Evolutionary conservation across 1,140 invertebrate genomes (phyloP).

Genomic region (Drosophila funebris): DNA sequence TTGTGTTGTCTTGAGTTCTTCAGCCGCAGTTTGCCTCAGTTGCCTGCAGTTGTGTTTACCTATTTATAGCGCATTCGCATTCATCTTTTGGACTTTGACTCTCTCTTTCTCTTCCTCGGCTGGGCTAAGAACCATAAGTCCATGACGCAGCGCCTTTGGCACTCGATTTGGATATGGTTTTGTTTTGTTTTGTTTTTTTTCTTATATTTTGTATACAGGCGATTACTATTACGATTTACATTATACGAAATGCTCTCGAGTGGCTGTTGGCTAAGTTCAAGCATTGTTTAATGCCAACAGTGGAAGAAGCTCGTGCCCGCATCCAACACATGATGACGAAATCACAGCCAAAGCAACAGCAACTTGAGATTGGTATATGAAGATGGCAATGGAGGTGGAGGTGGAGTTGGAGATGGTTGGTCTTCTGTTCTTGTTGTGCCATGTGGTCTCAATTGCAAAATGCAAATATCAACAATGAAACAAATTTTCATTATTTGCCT

Average conservation of each 20-base stretch:
- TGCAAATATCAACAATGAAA: slow-evolving; percentile 78
- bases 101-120: slow-evolving; percentile 9
- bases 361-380: slow-evolving; percentile 46
- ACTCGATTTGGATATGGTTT: slow-evolving; percentile 3
- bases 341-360: slow-evolving; percentile 4
- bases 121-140: slow-evolving; percentile 30
- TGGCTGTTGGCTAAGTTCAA: slow-evolving; percentile 61
- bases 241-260: slow-evolving; percentile 44
- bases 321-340: slow-evolving; percentile 26
- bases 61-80: slow-evolving; percentile 64
- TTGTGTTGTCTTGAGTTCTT: slow-evolving; percentile 20
- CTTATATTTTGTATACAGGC: neutral
- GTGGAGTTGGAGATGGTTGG: slow-evolving; percentile 8
- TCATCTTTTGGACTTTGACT: slow-evolving; percentile 67
- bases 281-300: slow-evolving; percentile 53
- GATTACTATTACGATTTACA: slow-evolving; percentile 63
- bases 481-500: slow-evolving; percentile 76
- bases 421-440: slow-evolving; percentile 39
- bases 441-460: slow-evolving; percentile 60
- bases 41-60: slow-evolving; percentile 58
- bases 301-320: slow-evolving; percentile 39
- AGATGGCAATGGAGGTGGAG: neutral
- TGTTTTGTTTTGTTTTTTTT: neutral
- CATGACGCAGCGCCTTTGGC: slow-evolving; percentile 68
- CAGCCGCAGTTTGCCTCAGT: neutral